Conservation (phyloP, 2,113 vertebrate species). For the Alethe castanea region DNA sequence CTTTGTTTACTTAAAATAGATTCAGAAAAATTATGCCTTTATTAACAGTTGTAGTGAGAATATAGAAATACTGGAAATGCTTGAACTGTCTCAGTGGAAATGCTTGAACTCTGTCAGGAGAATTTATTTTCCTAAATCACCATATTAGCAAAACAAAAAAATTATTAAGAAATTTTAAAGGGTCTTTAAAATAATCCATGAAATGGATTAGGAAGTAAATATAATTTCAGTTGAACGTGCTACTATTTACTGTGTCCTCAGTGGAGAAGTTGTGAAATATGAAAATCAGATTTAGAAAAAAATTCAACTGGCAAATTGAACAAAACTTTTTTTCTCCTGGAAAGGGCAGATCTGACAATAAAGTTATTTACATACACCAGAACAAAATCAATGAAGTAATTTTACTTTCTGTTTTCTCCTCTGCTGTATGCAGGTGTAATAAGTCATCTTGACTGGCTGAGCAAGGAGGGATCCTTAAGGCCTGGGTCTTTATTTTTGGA, state of each 20-base stretch:
- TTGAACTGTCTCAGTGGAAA: background rate
- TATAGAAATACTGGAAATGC: background rate
- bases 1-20: background rate
- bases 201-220: constrained; percentile 5
- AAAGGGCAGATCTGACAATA: constrained; percentile 69
- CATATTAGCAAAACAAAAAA: background rate
- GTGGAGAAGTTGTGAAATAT: background rate
- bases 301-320: constrained; percentile 17
- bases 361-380: constrained; percentile 62
- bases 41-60: background rate
- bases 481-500: background rate
- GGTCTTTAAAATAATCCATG: constrained; percentile 31
- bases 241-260: background rate
- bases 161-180: background rate
- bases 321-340: constrained; percentile 59
- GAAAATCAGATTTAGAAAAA: constrained; percentile 13
- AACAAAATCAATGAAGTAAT: constrained; percentile 71
- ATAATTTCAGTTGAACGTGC: background rate
- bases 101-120: background rate
- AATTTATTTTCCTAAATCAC: background rate
- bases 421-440: constrained; percentile 38
- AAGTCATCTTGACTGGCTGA: constrained; percentile 64
- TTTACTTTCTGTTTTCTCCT: constrained; percentile 66
- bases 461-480: background rate
- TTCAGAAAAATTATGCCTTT: background rate